Base-by-base conservation (phyloP, 1,140 invertebrate species). In the Bombus fervidus region DNA sequence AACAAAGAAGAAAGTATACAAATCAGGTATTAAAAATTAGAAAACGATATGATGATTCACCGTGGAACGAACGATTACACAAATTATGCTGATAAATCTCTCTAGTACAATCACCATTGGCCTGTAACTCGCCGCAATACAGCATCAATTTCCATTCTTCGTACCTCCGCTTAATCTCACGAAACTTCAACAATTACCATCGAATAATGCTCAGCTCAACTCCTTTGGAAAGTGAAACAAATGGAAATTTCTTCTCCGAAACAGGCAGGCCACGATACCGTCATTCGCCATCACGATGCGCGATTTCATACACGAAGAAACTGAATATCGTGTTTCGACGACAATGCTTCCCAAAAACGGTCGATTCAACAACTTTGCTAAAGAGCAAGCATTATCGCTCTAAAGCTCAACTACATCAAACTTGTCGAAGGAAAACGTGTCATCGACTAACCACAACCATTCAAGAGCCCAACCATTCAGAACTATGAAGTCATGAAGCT, bases 401-500 rank as follows among this genome's bases (percentile, higher is more conserved):
- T 34, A 12, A n/a, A 13, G 47, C 8, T 3, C 22, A 12, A 8
- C 8, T 8, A 6, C 4, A 64, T 22, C 75, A 22, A 41, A 31
- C 22, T 28, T 1, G 41, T 12, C 57, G 9, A 18, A 41, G 6
- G 43, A n/a, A 10, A 18, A 39, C 39, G 22, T 47, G 57, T 73
- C 57, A 31, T 18, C 53, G 41, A 37, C 75, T 75, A 85, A 88
- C 69, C 81, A 64, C 74, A 18, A n/a, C 79, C 22, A 43, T 72
- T 72, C 69, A 66, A 25, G n/a, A 37, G 6, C 25, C 8, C 22
- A 71, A 81, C 83, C 85, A 77, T 53, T 71, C 13, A 62, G 68
- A 83, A 89, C 74, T 88, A 93, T 93, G 92, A 92, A 89, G 92
- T 90, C 91, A 93, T 93, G 92, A 93, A 92, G 91, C 85, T 89